Conservation (phyloP, 2,888 invertebrate genomes). For the Patella pellucida region DNA sequence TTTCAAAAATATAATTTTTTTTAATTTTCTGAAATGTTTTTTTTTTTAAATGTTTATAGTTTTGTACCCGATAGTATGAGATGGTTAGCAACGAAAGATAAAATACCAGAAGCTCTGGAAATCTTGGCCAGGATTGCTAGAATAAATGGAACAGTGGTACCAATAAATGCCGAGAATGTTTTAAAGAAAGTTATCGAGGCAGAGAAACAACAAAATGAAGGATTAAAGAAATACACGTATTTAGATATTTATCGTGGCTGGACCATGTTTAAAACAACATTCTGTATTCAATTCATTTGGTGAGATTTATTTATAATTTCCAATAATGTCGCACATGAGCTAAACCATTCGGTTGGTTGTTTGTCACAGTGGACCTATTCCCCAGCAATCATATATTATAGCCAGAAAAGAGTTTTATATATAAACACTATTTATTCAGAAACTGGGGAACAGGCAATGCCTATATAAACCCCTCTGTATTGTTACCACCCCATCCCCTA, state of each 20-base stretch:
- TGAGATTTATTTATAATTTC: constrained; percentile 13
- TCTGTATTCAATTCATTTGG: constrained; percentile 37
- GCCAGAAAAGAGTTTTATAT: too few relatives aligned
- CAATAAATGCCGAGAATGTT: constrained; percentile 22
- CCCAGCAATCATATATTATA: too few relatives aligned
- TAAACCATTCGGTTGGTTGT: neutral
- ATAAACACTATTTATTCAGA: too few relatives aligned
- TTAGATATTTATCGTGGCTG: constrained; percentile 44
- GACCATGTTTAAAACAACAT: constrained; percentile 30
- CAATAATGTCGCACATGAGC: too few relatives aligned
- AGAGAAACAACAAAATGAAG: constrained; percentile 26
- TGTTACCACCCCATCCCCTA: too few relatives aligned
- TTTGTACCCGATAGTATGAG: constrained; percentile 49
- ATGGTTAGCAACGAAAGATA: constrained; percentile 44
- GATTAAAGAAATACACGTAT: constrained; percentile 40
- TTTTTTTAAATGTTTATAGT: constrained; percentile 21
- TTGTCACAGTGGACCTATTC: too few relatives aligned
- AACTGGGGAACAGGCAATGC: too few relatives aligned
- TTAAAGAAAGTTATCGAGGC: constrained; percentile 27
- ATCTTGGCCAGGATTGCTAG: constrained; percentile 39
- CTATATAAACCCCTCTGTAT: too few relatives aligned
- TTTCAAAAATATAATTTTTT: too few relatives aligned
- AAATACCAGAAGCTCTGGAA: constrained; percentile 40
- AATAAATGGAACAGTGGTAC: constrained; percentile 41
- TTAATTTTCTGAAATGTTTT: neutral